A percentile compares a stretch with the other conserved stretches of the same genome.
These are phyloP conservation scores for Bungarus multicinctus DNA, from an alignment of 2,113 vertebrate species.

Conservation along the genomic window DNA sequence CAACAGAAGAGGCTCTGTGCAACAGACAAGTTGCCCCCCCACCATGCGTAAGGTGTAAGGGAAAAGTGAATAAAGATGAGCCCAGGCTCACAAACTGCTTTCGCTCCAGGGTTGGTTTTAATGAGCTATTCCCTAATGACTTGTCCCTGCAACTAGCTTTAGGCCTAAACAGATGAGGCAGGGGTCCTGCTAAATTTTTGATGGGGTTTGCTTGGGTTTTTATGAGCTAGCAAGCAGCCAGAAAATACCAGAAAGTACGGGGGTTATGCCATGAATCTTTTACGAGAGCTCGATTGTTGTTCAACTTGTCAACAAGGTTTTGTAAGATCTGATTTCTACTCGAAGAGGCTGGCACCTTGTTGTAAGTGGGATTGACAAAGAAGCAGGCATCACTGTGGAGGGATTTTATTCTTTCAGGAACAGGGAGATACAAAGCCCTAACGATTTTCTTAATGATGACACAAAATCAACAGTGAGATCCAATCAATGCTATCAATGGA, in stretches of 20 bases:
- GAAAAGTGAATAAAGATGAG: constrained; percentile 79
- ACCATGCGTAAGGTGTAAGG: constrained; percentile 68
- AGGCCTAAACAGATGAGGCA: constrained; percentile 89
- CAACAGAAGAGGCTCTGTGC: constrained; percentile 59
- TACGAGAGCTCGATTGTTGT: constrained; percentile 72
- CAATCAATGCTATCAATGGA: neutral
- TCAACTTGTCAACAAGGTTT: constrained; percentile 66
- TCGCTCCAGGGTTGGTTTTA: constrained; percentile 87
- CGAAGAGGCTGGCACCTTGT: constrained; percentile 56
- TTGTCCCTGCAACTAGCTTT: constrained; percentile 88
- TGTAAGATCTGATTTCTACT: constrained; percentile 67
- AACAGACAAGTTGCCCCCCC: constrained; percentile 51
- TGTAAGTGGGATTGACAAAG: constrained; percentile 38
- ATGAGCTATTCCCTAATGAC: constrained; percentile 88
- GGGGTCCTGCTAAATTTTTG: constrained; percentile 89
- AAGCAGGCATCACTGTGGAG: neutral
- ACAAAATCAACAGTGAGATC: neutral
- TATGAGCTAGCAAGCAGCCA: constrained; percentile 73
- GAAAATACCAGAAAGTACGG: too few relatives aligned
- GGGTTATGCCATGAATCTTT: constrained; percentile 83
- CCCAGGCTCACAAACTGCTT: constrained; percentile 76
- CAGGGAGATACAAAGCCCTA: neutral
- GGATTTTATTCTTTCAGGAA: constrained; percentile 36
- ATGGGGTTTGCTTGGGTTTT: constrained; percentile 84
- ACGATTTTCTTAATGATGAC: constrained; percentile 6